phyloP scores from a whole-genome alignment of 2,888 invertebrate genomes.

The Tachystola acroxantha region DNA sequence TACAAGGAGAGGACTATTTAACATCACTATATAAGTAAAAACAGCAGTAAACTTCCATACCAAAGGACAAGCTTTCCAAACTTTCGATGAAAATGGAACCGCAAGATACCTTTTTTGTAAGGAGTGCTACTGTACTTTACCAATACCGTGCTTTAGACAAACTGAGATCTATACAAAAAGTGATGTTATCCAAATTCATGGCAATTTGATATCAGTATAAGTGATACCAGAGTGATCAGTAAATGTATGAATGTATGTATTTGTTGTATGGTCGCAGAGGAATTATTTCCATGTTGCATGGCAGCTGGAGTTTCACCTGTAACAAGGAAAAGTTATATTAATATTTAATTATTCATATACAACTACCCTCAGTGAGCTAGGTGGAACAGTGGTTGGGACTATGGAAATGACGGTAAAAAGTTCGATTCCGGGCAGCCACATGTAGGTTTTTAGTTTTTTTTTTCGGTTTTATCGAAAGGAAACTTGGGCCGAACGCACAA shows the following conservation, averaged over 20 bases:
- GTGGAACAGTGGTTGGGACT: no score
- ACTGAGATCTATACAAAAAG: background rate
- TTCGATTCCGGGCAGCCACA: no score
- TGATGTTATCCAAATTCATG: constrained; percentile 55
- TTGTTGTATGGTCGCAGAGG: constrained; percentile 31
- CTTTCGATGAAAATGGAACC: no score
- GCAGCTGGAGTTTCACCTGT: constrained; percentile 86
- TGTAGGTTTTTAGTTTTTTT: no score
- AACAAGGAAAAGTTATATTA: constrained; percentile 12
- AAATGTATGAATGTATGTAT: constrained; percentile 28
- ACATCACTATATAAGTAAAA: constrained; percentile 2
- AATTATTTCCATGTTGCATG: constrained; percentile 84
- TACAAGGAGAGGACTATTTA: constrained; percentile 7
- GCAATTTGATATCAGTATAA: constrained; percentile 32
- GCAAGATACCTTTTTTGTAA: background rate
- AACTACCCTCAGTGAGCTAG: no score
- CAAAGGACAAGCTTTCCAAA: no score
- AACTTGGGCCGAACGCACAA: no score
- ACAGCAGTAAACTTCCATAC: background rate
- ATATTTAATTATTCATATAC: no score
- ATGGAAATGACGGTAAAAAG: no score
- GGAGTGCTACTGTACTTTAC: background rate
- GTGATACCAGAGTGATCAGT: constrained; percentile 28
- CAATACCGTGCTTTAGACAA: constrained; percentile 4
- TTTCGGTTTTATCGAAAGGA: no score